Evolutionary conservation across 2,888 invertebrate genomes (phyloP), one percentile per base, ranked within the genome.

Genomic region (Diloba caeruleocephala): DNA sequence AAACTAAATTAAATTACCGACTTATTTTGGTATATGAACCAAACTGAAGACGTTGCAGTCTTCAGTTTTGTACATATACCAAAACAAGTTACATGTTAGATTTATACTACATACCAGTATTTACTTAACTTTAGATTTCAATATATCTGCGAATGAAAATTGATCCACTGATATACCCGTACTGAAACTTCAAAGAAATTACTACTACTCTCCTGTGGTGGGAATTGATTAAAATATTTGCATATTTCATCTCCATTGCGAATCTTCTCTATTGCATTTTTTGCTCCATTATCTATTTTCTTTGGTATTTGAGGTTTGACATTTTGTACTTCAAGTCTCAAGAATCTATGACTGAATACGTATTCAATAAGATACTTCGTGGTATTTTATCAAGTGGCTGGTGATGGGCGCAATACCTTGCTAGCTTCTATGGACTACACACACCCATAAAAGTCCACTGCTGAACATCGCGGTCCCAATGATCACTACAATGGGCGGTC

Each of bases 181-280:
- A 53, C 48, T 31, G 38, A 37, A 39, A 37, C 19, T 50, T 50
- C 39, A 46, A 60, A 54, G 33, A 28, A 62, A 43, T 41, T 49
- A 31, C 45, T 19, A 14, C 58, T 42, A 68, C 36, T 32, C 69
- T 26, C 65, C 10, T 4, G 64, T 52, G 72, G 42, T 59, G 29
- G 31, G 42, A 67, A 71, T 55, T 69, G 68, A 71, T 69, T 69
- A 67, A 71, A 69, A 69, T 62, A 71, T 69, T 69, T 50, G 58
- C 71, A 69, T 69, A 62, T 71, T 67, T 66, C 52, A 51, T 67
- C 55, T 36, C 32, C 23, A 29, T 19, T 26, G 23, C 14, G 43
- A 41, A 37, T 49, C 41, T 49, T 48, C 43, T 57, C 33, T 31
- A 36, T 32, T 50, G 50, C 29, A 41, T 48, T 56, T 67, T 59